A percentile compares a stretch with the other conserved stretches of the same genome.
These are phyloP conservation scores for Coreius guichenoti DNA, from an alignment of 2,797 vertebrate genomes.

Conservation along the genomic window DNA sequence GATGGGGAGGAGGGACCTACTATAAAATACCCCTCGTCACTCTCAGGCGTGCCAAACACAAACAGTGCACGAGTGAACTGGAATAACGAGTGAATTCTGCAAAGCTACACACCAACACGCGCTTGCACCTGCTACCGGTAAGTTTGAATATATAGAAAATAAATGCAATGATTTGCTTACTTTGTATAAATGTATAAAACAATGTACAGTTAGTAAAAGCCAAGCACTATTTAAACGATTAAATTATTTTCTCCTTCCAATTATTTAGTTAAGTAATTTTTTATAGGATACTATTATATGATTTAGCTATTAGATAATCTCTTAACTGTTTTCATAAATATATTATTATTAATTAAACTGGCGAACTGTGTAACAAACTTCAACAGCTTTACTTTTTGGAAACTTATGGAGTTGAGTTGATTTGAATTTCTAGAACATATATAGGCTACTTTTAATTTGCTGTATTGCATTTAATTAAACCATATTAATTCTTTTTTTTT, in stretches of 20 bases:
- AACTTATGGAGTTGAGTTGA: neutral
- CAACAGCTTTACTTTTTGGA: neutral
- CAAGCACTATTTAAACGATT: neutral
- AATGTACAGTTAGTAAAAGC: neutral
- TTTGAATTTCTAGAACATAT: neutral
- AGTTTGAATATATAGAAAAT: constrained; percentile 55
- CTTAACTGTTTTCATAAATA: neutral
- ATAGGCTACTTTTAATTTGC: neutral
- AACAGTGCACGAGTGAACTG: constrained; percentile 70
- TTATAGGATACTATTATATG: neutral
- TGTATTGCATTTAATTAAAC: neutral
- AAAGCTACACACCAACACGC: constrained; percentile 58
- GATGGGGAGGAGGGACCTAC: constrained; percentile 58
- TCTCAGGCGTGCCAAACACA: constrained; percentile 78
- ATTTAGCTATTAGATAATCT: neutral
- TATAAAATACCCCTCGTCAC: constrained; percentile 83
- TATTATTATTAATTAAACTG: no score
- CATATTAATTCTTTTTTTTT: neutral
- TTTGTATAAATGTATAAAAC: neutral
- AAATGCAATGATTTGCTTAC: neutral
- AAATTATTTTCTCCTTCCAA: neutral
- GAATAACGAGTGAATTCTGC: constrained; percentile 76
- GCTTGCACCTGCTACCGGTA: constrained; percentile 67
- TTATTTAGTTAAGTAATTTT: neutral
- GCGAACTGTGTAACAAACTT: neutral